A percentile compares a stretch with the other conserved stretches of the same genome.
Evolutionary conservation across 1,140 invertebrate genomes (phyloP).

Genomic region (Hestina assimilis): DNA sequence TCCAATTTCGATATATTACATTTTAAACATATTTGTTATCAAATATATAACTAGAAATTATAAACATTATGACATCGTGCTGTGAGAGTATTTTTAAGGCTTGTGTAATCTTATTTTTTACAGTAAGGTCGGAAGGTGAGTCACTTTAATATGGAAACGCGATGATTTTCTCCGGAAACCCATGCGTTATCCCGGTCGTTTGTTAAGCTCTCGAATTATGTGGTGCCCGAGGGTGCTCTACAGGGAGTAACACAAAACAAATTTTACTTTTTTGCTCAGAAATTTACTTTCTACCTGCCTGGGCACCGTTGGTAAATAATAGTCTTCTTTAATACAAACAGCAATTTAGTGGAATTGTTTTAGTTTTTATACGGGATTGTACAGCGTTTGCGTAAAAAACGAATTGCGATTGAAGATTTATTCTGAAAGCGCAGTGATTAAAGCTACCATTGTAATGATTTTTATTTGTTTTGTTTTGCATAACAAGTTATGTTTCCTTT

Average conservation of each 20-base stretch:
- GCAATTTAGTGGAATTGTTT: constrained; percentile 29
- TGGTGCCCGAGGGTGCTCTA: constrained; percentile 42
- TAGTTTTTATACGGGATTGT: constrained; percentile 17
- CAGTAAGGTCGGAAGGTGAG: constrained; percentile 13
- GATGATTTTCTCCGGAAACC: constrained; percentile 44
- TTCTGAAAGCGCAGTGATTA: not conserved
- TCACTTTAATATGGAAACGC: constrained; percentile 42
- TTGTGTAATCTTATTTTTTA: not conserved
- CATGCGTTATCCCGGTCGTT: constrained; percentile 43
- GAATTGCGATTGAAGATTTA: not conserved
- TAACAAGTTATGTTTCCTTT: not conserved
- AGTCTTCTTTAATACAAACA: constrained; percentile 39
- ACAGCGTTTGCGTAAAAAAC: constrained; percentile 9
- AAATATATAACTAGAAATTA: too few species aligned
- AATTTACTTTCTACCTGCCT: constrained; percentile 40
- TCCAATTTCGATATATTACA: not conserved
- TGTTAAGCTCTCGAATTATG: constrained; percentile 50
- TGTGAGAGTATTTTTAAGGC: not conserved
- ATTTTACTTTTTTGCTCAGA: constrained; percentile 50
- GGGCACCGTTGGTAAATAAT: constrained; percentile 36
- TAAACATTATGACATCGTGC: not conserved
- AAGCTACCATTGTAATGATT: not conserved
- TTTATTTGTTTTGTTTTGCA: not conserved
- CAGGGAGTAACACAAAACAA: constrained; percentile 44
- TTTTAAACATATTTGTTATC: not conserved